Percentiles rank a stretch among this genome's conserved stretches.
These are phyloP conservation scores for Tenthredo notha DNA, from an alignment of 2,888 invertebrate species.

Conservation along the genomic window DNA sequence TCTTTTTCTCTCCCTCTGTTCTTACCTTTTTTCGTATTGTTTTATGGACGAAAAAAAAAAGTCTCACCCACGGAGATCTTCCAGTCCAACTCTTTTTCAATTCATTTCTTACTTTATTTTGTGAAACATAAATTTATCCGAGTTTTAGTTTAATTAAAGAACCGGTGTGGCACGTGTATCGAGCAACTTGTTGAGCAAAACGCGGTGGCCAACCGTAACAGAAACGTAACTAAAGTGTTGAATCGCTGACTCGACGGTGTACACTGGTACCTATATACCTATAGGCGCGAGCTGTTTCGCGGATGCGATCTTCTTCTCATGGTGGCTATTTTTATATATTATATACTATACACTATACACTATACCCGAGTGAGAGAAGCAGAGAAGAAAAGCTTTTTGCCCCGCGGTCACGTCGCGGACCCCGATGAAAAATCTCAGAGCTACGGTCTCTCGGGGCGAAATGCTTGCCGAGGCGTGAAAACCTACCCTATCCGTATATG, in stretches of 20 bases:
- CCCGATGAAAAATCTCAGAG: conserved; percentile 50
- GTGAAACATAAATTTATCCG: not conserved
- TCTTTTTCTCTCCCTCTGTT: no score
- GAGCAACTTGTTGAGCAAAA: conserved; percentile 49
- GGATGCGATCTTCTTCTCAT: conserved; percentile 8
- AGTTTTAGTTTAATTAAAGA: conserved; percentile 22
- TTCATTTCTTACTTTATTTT: not conserved
- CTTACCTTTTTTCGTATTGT: no score
- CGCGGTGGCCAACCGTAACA: not conserved
- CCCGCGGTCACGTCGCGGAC: conserved; percentile 43
- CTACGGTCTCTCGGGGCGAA: conserved; percentile 49
- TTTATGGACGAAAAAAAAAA: no score
- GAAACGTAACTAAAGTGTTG: conserved; percentile 33
- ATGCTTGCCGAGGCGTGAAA: conserved; percentile 40
- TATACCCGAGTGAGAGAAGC: not conserved
- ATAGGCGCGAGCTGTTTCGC: conserved; percentile 21
- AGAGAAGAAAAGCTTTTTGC: conserved; percentile 25
- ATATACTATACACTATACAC: not conserved
- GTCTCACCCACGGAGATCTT: no score
- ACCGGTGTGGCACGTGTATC: conserved; percentile 26
- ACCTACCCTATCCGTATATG: conserved; percentile 25
- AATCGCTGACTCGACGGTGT: conserved; percentile 24
- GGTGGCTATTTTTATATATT: conserved; percentile 28
- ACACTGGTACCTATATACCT: no score
- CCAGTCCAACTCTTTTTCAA: not conserved